Percentiles rank a stretch among this genome's conserved stretches.
phyloP scores from a whole-genome alignment of 2,113 vertebrate species.

The Hassar affinis region DNA sequence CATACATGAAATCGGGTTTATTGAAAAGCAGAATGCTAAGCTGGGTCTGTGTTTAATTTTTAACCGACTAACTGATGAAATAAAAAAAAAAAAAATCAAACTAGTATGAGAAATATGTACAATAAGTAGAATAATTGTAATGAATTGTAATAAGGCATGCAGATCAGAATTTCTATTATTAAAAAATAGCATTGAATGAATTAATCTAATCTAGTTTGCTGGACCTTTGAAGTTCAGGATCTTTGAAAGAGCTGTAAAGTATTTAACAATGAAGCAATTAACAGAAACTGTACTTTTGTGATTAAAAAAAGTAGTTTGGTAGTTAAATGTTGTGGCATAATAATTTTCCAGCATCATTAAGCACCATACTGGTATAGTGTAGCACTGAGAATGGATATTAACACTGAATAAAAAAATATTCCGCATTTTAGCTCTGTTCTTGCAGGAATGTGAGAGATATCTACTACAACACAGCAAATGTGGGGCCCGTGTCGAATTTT shows the following conservation, averaged over 20 bases:
- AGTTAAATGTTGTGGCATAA: background rate
- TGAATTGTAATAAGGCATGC: background rate
- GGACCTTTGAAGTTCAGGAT: background rate
- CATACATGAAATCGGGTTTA: background rate
- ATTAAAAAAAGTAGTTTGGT: background rate
- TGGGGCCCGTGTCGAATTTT: background rate
- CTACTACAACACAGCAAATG: background rate
- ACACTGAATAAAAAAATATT: background rate
- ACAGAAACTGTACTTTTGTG: background rate
- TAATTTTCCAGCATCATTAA: background rate
- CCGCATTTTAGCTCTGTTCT: background rate
- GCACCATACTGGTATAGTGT: background rate
- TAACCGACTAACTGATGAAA: background rate
- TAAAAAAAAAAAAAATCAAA: background rate
- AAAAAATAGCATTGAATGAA: background rate
- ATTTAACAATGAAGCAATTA: background rate
- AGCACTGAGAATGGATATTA: background rate
- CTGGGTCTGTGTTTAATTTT: background rate
- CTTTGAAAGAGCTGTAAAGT: background rate
- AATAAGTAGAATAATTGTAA: too few species aligned
- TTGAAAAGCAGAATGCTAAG: background rate
- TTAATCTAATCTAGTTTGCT: background rate
- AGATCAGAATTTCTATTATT: background rate
- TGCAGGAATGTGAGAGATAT: background rate
- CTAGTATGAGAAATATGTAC: background rate